Evolutionary conservation across 2,888 invertebrate species (phyloP), one percentile per base, ranked within the genome.

Genomic region (Trichopoda pennipes): DNA sequence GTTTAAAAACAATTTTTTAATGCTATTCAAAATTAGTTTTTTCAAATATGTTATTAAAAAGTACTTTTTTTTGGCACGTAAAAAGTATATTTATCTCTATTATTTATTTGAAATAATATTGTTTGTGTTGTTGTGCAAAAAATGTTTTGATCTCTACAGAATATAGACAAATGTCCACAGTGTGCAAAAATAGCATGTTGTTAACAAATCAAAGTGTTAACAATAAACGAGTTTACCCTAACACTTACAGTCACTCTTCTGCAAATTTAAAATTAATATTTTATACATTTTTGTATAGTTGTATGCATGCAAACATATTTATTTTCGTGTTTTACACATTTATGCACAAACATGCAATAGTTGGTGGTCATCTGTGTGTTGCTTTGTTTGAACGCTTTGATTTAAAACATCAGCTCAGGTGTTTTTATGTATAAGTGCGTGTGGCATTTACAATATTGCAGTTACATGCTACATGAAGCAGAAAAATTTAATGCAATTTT

Each of bases 391-490:
- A 51, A 51, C 49, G 42, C 17, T 44, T 9, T 58, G 66, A 49
- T 75, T 38, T 44, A 60, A 66, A 75, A 75, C 42, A 68, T 42
- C 28, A 42, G 28, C 17, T 60, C 19, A 66, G 58, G 56, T 70
- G 70, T 49, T 21, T n/a, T 35, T 35, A 12, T 44, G 44, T 64
- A 23, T 56, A 44, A 64, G 12, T 69, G 56, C 63, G 19, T 77
- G 55, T 77, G 49, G 73, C 49, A 75, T 23, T 38, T 9, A 49
- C 47, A 49, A 17, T 44, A 16, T 75, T 69, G 49, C 79, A 82
- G 72, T 76, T 82, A 82, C 75, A 82, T 76, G 82, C 79, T 82
- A 76, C 82, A 17, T 68, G 82, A 63, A 82, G 82, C 82, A 82
- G 66, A 82, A 78, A 79, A 74, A 70, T 73, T 73, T 82, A 75